Conservation (phyloP, 2,888 invertebrate genomes). For the Perizoma flavofasciatum region DNA sequence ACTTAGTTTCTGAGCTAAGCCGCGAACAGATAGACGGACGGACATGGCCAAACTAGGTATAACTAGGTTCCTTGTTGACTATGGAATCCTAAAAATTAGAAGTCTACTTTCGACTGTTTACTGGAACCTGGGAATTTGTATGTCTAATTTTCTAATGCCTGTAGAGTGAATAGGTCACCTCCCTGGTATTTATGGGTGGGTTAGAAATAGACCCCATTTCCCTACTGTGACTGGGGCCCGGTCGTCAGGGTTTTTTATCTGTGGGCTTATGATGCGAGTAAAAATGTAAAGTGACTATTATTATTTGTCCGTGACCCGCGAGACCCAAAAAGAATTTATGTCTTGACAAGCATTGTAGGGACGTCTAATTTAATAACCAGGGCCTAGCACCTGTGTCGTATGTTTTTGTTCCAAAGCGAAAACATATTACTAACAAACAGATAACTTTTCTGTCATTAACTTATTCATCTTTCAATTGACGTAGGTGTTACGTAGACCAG, state of each 20-base stretch:
- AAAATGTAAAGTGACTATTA: slow-evolving; percentile 66
- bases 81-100: no score
- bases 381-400: slow-evolving; percentile 25
- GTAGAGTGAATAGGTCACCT: no score
- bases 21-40: no score
- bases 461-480: no score
- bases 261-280: slow-evolving; percentile 62
- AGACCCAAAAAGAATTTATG: slow-evolving; percentile 36
- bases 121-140: no score
- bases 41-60: no score
- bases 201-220: slow-evolving; percentile 45
- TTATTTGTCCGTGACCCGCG: slow-evolving; percentile 43
- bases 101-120: no score
- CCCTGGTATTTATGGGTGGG: slow-evolving; percentile 1
- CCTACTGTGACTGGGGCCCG: slow-evolving; percentile 43
- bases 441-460: no score
- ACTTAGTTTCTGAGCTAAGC: no score
- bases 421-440: not conserved
- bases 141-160: no score
- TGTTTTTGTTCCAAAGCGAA: slow-evolving; percentile 18
- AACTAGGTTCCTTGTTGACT: no score
- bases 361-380: slow-evolving; percentile 37
- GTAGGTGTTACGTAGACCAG: no score
- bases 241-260: slow-evolving; percentile 62
- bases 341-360: slow-evolving; percentile 42